Evolutionary conservation across 2,113 vertebrate genomes (phyloP).

Genomic region (Anthoscopus minutus): DNA sequence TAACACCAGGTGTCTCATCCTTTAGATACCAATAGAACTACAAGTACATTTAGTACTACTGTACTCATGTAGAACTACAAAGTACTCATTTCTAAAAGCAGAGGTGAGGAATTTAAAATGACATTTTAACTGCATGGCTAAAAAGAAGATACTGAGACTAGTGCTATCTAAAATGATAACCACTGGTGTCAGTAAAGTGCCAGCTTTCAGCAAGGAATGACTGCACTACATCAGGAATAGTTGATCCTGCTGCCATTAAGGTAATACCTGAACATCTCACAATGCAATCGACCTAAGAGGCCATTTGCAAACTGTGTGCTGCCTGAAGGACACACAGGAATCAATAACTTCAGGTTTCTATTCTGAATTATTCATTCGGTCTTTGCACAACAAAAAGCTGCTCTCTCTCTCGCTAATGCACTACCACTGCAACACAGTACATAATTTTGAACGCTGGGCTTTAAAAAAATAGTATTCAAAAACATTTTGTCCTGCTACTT

Average conservation of each 20-base stretch:
- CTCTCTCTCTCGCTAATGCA: background rate
- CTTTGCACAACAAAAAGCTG: background rate
- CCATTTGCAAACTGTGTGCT: background rate
- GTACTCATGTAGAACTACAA: background rate
- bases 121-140: background rate
- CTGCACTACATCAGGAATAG: rapidly evolving
- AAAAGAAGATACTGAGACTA: background rate
- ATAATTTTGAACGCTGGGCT: background rate
- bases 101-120: background rate
- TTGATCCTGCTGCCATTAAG: background rate
- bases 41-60: no score
- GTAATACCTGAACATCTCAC: background rate
- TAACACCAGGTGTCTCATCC: background rate
- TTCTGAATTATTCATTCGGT: background rate
- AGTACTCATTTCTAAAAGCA: background rate
- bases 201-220: background rate
- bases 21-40: background rate
- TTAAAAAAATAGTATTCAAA: background rate
- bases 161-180: background rate
- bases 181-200: background rate
- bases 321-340: background rate
- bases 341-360: background rate
- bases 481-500: background rate
- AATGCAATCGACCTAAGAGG: background rate
- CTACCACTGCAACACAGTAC: background rate